Evolutionary conservation across 2,888 invertebrate species (phyloP).

Genomic region (Chydorus sphaericus): DNA sequence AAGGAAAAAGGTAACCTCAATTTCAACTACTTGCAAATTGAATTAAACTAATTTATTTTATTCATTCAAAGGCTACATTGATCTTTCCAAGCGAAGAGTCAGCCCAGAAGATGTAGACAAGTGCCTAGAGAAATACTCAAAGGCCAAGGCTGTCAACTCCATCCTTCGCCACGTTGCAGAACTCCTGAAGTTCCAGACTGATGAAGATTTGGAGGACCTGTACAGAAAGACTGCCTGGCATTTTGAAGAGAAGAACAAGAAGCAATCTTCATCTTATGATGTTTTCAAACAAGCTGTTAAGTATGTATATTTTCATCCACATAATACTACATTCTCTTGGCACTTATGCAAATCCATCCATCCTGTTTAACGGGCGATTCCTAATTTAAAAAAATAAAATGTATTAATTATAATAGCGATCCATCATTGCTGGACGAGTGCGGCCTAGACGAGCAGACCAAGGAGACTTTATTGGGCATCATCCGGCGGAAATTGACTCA

Average conservation of each 20-base stretch:
- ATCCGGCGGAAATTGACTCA: slow-evolving; percentile 92
- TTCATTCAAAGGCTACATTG: slow-evolving; percentile 70
- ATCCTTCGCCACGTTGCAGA: slow-evolving; percentile 95
- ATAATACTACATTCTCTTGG: not conserved
- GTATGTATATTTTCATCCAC: slow-evolving; percentile 38
- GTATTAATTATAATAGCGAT: slow-evolving; percentile 43
- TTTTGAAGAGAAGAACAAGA: slow-evolving; percentile 93
- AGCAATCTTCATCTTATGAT: slow-evolving; percentile 91
- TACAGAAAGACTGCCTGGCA: slow-evolving; percentile 96
- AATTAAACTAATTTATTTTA: not conserved
- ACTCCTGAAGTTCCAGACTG: slow-evolving; percentile 73
- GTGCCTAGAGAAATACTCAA: slow-evolving; percentile 95
- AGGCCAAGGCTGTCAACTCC: slow-evolving; percentile 95
- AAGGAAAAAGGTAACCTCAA: slow-evolving; percentile 76
- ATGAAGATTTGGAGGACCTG: slow-evolving; percentile 84
- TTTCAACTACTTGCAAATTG: not conserved
- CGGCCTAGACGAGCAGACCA: slow-evolving; percentile 79
- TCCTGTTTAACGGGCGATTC: slow-evolving; percentile 1
- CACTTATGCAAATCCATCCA: not conserved
- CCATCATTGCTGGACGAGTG: slow-evolving; percentile 91
- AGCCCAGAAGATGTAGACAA: slow-evolving; percentile 95
- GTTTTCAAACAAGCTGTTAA: slow-evolving; percentile 95
- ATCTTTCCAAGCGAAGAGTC: slow-evolving; percentile 95
- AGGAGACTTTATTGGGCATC: slow-evolving; percentile 79
- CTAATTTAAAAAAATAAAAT: not conserved